Conservation (phyloP, 2,797 vertebrate species). For the Lerista edwardsae region DNA sequence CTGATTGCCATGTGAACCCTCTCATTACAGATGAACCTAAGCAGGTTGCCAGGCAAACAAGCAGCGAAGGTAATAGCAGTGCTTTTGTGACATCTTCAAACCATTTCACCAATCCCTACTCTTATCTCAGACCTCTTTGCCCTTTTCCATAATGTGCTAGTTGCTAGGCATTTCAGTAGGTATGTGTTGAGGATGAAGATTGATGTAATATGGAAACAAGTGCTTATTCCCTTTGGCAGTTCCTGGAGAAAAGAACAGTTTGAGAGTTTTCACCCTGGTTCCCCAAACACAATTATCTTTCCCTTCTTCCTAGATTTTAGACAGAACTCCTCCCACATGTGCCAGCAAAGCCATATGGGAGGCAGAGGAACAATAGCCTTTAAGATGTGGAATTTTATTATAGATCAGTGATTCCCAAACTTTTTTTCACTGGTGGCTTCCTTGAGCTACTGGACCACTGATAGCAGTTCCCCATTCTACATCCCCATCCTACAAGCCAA, state of each 20-base stretch:
- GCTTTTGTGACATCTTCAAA: conserved; percentile 18
- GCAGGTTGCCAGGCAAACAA: neutral
- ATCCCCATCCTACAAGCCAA: too few relatives aligned
- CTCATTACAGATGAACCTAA: too few relatives aligned
- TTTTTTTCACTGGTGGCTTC: too few relatives aligned
- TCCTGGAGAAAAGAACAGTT: neutral
- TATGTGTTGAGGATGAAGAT: neutral
- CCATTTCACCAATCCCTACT: neutral
- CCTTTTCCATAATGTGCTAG: neutral
- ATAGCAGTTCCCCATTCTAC: too few relatives aligned
- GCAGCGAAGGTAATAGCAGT: neutral
- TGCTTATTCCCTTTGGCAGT: neutral
- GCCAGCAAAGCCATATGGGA: neutral
- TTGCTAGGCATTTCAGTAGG: neutral
- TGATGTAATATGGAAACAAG: neutral
- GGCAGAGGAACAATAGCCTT: too few relatives aligned
- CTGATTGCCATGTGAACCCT: neutral
- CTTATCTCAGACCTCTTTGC: neutral
- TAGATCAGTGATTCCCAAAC: too few relatives aligned
- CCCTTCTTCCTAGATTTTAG: neutral
- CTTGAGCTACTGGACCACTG: too few relatives aligned
- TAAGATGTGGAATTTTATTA: too few relatives aligned
- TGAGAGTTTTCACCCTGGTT: neutral
- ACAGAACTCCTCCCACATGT: neutral
- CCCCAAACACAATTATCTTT: neutral